Evolutionary conservation across 2,113 vertebrate genomes (phyloP), one percentile per base, ranked within the genome.

Genomic region (Poeciliopsis retropinna): DNA sequence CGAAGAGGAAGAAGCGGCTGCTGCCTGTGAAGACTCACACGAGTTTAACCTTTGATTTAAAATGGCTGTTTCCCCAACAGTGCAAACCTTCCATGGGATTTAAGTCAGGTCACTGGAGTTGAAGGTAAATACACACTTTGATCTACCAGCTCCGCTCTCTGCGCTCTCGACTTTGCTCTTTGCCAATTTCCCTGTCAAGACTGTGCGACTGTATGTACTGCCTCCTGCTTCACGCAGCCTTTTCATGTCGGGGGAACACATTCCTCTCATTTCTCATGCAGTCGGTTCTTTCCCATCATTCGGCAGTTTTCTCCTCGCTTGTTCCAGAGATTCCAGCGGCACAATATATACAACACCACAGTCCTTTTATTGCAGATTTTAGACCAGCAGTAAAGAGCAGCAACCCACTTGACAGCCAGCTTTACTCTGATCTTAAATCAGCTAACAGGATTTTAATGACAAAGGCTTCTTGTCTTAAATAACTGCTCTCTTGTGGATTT

Each of bases 41-140:
- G 41, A 83, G 68, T 84, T 78, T 78, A 84, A 88, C 71, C 80
- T 90, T 80, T 87, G 71, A 87, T 82, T 80, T 76, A 31, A 80
- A 83, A 60, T 64, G 71, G 75, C 68, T 83, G 83, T 39, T 78
- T 65, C 61, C 30, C 70, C 25, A 66, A 81, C 73, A 32, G 70
- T 61, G 69, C 75, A 72, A 73, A 78, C 69, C 39, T 67, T 70
- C 73, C 57, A 34, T 67, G 65, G 64, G 81, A 73, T 76, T 78
- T 76, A 39, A 88, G 73, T 69, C 65, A 5, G 80, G 82, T 85
- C 87, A 66, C 41, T 61, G 70, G 72, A 90, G 83, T 67, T 83
- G 68, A 81, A 86, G 76, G 83, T 87, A 88, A 87, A 89, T 82
- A 88, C 78, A 79, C 75, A 72, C 89, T 89, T 89, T 91, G 89